Evolutionary conservation across 2,113 vertebrate species (phyloP).

Genomic region (Nerophis ophidion): DNA sequence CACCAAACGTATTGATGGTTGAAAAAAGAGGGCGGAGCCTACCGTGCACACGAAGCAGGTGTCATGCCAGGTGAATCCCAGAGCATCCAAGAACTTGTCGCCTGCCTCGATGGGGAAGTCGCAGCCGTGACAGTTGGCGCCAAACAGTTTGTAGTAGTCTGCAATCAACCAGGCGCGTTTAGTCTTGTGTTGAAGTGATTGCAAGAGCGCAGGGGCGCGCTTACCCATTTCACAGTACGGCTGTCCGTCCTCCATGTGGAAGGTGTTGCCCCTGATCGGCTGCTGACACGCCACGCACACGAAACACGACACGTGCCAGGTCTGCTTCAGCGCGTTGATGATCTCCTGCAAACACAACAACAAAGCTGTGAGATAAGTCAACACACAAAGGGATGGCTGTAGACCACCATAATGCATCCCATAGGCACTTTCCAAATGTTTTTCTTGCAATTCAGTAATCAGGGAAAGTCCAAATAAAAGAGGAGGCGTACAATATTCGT

Average conservation of each 20-base stretch:
- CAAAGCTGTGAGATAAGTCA: not conserved
- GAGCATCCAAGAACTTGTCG: slow-evolving; percentile 91
- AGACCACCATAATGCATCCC: not conserved
- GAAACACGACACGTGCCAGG: slow-evolving; percentile 95
- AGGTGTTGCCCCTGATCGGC: slow-evolving; percentile 91
- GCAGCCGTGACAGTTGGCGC: slow-evolving; percentile 89
- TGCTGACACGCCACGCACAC: slow-evolving; percentile 88
- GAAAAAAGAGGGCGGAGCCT: slow-evolving; percentile 42
- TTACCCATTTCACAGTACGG: slow-evolving; percentile 96
- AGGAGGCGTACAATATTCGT: no score
- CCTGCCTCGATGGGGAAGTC: slow-evolving; percentile 98
- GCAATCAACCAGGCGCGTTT: not conserved
- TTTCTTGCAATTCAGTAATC: no score
- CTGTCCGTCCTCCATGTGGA: slow-evolving; percentile 94
- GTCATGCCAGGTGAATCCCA: slow-evolving; percentile 94
- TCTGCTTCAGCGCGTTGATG: slow-evolving; percentile 97
- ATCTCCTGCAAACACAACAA: slow-evolving; percentile 77
- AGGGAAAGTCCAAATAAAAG: no score
- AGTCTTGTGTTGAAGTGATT: not conserved
- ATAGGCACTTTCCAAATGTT: no score
- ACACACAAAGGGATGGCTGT: not conserved
- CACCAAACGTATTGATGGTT: no score
- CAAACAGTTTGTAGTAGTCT: slow-evolving; percentile 93
- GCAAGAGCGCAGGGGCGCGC: not conserved
- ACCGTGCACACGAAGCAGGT: slow-evolving; percentile 97